A percentile compares a stretch with the other conserved stretches of the same genome.
phyloP scores from a whole-genome alignment of 2,113 vertebrate species.

The Varanus salvator region DNA sequence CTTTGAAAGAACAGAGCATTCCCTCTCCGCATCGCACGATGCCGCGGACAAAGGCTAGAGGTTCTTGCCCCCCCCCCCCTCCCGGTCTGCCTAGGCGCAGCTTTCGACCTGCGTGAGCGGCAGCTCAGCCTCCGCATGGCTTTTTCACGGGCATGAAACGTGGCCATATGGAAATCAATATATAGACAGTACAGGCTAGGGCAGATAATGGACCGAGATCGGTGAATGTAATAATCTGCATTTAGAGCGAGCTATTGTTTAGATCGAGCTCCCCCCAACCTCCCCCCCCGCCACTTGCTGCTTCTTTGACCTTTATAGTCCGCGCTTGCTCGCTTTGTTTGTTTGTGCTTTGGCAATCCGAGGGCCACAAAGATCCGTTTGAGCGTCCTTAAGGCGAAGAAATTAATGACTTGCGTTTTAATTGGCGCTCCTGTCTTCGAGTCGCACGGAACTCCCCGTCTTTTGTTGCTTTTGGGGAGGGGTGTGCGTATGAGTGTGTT shows the following conservation, averaged over 20 bases:
- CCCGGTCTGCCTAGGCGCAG: background rate
- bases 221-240: constrained; percentile 69
- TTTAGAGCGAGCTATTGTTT: constrained; percentile 69
- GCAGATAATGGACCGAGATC: constrained; percentile 67
- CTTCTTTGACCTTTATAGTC: background rate
- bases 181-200: constrained; percentile 60
- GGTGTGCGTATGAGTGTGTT: background rate
- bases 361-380: constrained; percentile 55
- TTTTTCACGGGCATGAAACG: constrained; percentile 66
- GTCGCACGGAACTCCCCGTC: background rate
- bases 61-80: too few species aligned
- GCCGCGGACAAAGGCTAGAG: background rate
- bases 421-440: constrained; percentile 40
- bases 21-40: background rate
- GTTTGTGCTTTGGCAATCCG: constrained; percentile 31
- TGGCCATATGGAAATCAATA: constrained; percentile 68
- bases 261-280: constrained; percentile 29
- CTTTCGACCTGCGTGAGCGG: background rate
- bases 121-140: constrained; percentile 23
- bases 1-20: background rate
- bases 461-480: constrained; percentile 12
- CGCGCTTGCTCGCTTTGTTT: background rate
- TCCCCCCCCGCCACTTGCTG: background rate
- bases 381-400: constrained; percentile 53
- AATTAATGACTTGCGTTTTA: constrained; percentile 69